Percentiles rank a stretch among this genome's conserved stretches.
phyloP scores from a whole-genome alignment of 2,888 invertebrate species.

The Phoenoteleia sp. region DNA sequence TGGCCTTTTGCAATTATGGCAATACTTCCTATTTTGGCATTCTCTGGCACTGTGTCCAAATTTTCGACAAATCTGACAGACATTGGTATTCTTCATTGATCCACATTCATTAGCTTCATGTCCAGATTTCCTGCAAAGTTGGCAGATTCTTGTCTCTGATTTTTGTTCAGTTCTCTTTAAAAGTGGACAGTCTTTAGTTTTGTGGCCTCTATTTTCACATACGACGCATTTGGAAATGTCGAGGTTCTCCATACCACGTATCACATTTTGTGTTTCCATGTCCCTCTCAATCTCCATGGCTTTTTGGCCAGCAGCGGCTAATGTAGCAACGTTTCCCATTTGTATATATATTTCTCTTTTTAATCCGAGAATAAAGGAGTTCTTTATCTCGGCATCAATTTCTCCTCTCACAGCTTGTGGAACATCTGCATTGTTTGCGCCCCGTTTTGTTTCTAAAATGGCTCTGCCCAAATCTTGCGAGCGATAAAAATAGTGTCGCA shows the following conservation, averaged over 20 bases:
- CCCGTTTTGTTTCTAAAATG: background rate
- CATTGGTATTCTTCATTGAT: too few relatives aligned
- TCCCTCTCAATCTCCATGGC: conserved; percentile 3
- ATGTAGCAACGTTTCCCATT: background rate
- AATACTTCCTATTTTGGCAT: too few relatives aligned
- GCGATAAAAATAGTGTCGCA: background rate
- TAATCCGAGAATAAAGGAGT: background rate
- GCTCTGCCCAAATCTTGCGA: background rate
- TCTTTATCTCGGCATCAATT: background rate
- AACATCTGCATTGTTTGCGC: background rate
- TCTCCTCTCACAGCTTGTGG: background rate
- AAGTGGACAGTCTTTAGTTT: background rate
- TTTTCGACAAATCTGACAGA: too few relatives aligned
- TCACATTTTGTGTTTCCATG: background rate
- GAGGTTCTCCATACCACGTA: background rate
- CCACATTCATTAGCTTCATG: too few relatives aligned
- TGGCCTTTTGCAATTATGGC: too few relatives aligned
- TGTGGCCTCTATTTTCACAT: background rate
- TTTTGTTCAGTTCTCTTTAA: background rate
- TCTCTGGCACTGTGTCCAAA: too few relatives aligned
- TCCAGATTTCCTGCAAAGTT: too few relatives aligned
- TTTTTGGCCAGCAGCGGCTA: background rate
- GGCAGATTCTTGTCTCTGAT: too few relatives aligned
- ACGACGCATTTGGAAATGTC: background rate
- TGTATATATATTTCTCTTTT: background rate